Percentiles rank a stretch among this genome's conserved stretches.
phyloP scores from a whole-genome alignment of 2,888 invertebrate species.

The Catocala fraxini region DNA sequence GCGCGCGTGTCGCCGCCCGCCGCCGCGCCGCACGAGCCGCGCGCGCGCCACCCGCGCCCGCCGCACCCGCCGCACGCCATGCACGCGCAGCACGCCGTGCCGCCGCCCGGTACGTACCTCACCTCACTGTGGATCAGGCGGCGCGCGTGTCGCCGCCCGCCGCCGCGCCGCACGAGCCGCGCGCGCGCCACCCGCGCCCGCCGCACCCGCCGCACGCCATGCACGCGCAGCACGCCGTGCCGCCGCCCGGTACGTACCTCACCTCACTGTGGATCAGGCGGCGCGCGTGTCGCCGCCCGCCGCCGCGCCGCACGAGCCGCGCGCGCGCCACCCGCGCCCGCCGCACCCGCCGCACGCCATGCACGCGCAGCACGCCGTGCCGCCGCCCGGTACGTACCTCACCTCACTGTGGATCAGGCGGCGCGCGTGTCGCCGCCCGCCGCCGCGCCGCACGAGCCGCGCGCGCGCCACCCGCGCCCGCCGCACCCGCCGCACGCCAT shows the following conservation, averaged over 20 bases:
- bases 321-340: not conserved
- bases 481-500: slow-evolving; percentile 87
- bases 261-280: slow-evolving; percentile 10
- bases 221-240: slow-evolving; percentile 50
- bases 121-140: slow-evolving; percentile 10
- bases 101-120: not conserved
- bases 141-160: slow-evolving; percentile 43
- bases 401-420: slow-evolving; percentile 67
- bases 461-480: slow-evolving; percentile 54
- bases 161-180: slow-evolving; percentile 52
- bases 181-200: not conserved
- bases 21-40: slow-evolving; percentile 52
- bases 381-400: not conserved
- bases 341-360: too few species aligned
- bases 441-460: slow-evolving; percentile 34
- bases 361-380: slow-evolving; percentile 50
- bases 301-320: slow-evolving; percentile 52
- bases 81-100: slow-evolving; percentile 50
- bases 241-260: not conserved
- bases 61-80: too few species aligned
- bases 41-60: not conserved
- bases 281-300: slow-evolving; percentile 43
- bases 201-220: too few species aligned
- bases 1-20: slow-evolving; percentile 43
- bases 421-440: slow-evolving; percentile 92